Base-by-base conservation (phyloP, 1,140 invertebrate genomes). In the Prorops nasuta region DNA sequence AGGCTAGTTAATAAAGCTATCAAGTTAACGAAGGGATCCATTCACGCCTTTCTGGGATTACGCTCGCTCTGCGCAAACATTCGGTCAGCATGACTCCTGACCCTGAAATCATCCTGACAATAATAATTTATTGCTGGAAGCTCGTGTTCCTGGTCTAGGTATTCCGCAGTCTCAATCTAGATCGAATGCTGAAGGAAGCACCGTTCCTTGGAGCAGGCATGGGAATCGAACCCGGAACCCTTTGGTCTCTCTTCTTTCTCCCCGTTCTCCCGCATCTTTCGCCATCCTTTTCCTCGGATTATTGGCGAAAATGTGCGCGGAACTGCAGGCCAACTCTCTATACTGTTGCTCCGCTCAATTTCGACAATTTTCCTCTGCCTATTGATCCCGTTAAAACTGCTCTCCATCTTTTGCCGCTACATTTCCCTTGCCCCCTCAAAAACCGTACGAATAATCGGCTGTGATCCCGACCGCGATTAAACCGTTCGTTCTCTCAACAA, bases 61-160 rank as follows among this genome's bases (percentile, higher is more conserved):
- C 21, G 73, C 91, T 39, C 92, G 91, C 64, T 90, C 89, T 43
- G 71, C 87, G 12, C 81, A 85, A 9, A 17, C 32, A 32, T 45
- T 37, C 31, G 44, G 44, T 35, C n/a, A 17, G 44, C 21, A 18
- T 45, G 44, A 45, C 44, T 32, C 44, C 18, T 18, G 19, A 12
- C 34, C 32, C 24, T 28, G 24, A 28, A 28, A 28, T 19, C n/a
- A 18, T 20, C 18, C 32, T 14, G 32, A 43, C 22, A 22, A 22
- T 24, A 45, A 45, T 45, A 45, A 45, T 45, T 45, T 45, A 45
- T 45, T 36, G 24, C 24, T 44, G 17, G 14, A 12, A 44, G 18
- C 17, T 32, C 22, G 22, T 31, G 42, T 32, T 44, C 28, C 9
- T n/a, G 10, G 17, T 4, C 10, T 8, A 16, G 10, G 38, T 16